These are phyloP conservation scores for Taeniopygia guttata DNA, from an alignment of 2,797 vertebrate genomes.

Conservation along the genomic window DNA sequence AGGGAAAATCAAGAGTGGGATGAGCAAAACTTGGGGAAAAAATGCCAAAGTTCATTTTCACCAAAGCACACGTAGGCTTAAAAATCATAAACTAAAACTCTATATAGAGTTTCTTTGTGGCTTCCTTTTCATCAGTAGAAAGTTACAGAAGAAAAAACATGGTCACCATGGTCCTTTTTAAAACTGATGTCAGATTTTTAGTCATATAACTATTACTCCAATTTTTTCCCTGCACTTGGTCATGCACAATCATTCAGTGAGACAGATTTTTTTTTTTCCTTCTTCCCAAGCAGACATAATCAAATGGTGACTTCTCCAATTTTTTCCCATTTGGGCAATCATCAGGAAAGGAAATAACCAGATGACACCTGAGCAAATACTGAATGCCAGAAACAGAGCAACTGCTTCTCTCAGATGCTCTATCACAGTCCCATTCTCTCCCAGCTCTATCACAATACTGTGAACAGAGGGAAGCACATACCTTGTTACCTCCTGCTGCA, in stretches of 20 bases:
- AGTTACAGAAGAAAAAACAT: background rate
- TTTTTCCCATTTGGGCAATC: background rate
- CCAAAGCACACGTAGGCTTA: background rate
- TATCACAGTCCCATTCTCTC: background rate
- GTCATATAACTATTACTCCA: background rate
- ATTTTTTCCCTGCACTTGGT: background rate
- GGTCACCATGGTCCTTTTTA: background rate
- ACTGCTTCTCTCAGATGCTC: background rate
- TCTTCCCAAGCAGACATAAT: background rate
- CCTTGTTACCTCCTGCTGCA: constrained; percentile 94
- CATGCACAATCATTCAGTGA: background rate
- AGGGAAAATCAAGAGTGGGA: background rate
- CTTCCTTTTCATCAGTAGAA: background rate
- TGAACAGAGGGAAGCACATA: constrained; percentile 57
- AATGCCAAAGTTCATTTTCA: constrained; percentile 20
- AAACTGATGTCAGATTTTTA: background rate
- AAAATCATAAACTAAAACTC: background rate
- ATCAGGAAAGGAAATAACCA: background rate
- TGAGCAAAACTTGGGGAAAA: background rate
- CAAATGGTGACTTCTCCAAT: background rate
- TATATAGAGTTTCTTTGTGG: background rate
- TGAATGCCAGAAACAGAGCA: background rate
- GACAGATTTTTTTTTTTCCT: background rate
- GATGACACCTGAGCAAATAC: background rate
- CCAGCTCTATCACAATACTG: background rate